Evolutionary conservation across 2,797 vertebrate species (phyloP).

Genomic region (Vireo griseus): DNA sequence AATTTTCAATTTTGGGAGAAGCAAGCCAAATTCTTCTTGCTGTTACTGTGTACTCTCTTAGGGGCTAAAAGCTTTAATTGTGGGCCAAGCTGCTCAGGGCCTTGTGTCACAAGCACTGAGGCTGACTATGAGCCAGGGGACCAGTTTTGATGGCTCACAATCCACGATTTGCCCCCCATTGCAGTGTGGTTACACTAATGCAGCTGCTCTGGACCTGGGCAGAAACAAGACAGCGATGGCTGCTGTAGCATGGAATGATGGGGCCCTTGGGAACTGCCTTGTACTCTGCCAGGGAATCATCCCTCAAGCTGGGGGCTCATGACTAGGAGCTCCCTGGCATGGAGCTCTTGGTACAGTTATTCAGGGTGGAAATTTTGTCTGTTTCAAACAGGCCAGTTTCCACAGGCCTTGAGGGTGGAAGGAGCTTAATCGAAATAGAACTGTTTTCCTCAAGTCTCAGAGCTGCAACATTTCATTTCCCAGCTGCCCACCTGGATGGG

Average conservation of each 20-base stretch:
- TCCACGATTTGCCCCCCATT: not conserved
- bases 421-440: not conserved
- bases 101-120: not conserved
- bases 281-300: not conserved
- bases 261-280: not conserved
- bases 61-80: not conserved
- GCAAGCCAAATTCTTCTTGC: not conserved
- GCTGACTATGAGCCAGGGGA: not conserved
- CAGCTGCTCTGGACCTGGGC: not conserved
- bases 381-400: not conserved
- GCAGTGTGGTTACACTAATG: not conserved
- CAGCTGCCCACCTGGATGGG: not conserved
- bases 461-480: not conserved
- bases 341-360: not conserved
- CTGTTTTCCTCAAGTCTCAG: not conserved
- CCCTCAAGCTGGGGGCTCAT: not conserved
- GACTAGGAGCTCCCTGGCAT: not conserved
- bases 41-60: not conserved
- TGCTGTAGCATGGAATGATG: not conserved
- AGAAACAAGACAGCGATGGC: rapidly evolving
- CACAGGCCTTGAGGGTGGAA: not conserved
- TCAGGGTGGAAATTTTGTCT: not conserved
- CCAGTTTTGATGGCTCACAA: not conserved
- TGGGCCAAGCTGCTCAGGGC: not conserved
- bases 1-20: not conserved